Conservation (phyloP, 2,888 invertebrate species). For the Parnassius smintheus region DNA sequence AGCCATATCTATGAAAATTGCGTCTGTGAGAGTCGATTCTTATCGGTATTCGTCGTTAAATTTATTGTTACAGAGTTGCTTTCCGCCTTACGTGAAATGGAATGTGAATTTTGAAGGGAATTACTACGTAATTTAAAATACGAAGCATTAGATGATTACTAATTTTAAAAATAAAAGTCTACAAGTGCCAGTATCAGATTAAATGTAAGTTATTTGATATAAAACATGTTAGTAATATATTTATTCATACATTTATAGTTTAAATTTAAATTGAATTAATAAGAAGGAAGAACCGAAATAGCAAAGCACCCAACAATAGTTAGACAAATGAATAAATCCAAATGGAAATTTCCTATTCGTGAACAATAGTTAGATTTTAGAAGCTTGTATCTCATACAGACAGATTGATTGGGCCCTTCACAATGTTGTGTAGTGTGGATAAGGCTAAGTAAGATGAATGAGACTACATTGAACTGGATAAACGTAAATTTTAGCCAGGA, state of each 20-base stretch:
- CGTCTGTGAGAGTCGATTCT: slow-evolving; percentile 73
- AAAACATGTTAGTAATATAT: not conserved
- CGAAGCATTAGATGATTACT: slow-evolving; percentile 31
- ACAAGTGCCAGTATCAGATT: not conserved
- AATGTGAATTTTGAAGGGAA: slow-evolving; percentile 47
- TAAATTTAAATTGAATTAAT: slow-evolving; percentile 8
- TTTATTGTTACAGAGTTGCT: slow-evolving; percentile 63
- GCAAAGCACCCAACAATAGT: slow-evolving; percentile 68
- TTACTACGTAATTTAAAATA: slow-evolving; percentile 48
- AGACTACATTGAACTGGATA: slow-evolving; percentile 19
- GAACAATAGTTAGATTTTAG: slow-evolving; percentile 81
- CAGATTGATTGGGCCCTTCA: slow-evolving; percentile 78
- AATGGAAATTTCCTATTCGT: slow-evolving; percentile 79
- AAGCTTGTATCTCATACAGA: slow-evolving; percentile 77
- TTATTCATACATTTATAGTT: not conserved
- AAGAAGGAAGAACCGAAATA: slow-evolving; percentile 51
- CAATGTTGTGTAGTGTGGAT: slow-evolving; percentile 56
- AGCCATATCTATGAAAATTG: slow-evolving; percentile 80
- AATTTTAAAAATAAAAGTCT: too few species aligned
- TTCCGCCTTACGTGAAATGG: slow-evolving; percentile 58
- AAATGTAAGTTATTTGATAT: too few species aligned
- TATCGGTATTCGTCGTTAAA: slow-evolving; percentile 76
- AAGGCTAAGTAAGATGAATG: slow-evolving; percentile 33
- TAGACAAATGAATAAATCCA: slow-evolving; percentile 81
- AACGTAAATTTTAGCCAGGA: slow-evolving; percentile 26